Percentiles rank a stretch among this genome's conserved stretches.
Evolutionary conservation across 2,797 vertebrate genomes (phyloP).

Genomic region (Lithobates sylvaticus): DNA sequence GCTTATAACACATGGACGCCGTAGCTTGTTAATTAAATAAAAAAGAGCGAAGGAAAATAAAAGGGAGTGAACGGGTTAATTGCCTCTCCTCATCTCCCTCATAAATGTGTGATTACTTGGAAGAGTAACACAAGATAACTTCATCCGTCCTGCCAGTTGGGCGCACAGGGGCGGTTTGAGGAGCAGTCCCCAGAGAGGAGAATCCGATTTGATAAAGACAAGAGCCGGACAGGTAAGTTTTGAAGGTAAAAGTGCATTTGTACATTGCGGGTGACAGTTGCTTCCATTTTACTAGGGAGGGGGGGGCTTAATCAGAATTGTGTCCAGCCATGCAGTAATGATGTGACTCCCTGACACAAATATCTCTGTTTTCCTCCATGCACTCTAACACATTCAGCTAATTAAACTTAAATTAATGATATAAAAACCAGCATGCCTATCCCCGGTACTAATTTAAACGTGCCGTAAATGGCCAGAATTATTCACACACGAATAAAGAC

Average conservation of each 20-base stretch:
- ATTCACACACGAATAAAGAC: constrained; percentile 85
- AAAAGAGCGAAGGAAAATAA: too few relatives aligned
- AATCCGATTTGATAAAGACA: constrained; percentile 85
- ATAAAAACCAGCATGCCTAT: constrained; percentile 80
- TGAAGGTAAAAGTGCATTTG: constrained; percentile 86
- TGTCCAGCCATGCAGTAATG: constrained; percentile 85
- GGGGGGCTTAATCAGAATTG: constrained; percentile 90
- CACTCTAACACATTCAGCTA: constrained; percentile 88
- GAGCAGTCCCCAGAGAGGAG: constrained; percentile 81
- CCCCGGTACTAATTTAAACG: constrained; percentile 83
- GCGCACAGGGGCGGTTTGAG: constrained; percentile 83
- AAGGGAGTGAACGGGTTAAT: constrained; percentile 13
- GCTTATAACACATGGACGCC: too few relatives aligned
- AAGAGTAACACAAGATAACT: constrained; percentile 73
- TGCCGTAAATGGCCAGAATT: constrained; percentile 83
- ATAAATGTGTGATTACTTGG: constrained; percentile 66
- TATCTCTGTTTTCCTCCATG: constrained; percentile 84
- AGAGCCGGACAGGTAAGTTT: constrained; percentile 89
- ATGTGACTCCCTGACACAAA: constrained; percentile 88
- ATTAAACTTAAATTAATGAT: constrained; percentile 90
- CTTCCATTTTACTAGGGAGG: constrained; percentile 81
- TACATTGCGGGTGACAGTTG: constrained; percentile 85
- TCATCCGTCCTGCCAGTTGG: constrained; percentile 83
- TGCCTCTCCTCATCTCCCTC: constrained; percentile 62
- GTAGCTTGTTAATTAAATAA: too few relatives aligned